Base-by-base conservation (phyloP, 2,888 invertebrate genomes). In the Dusona sp. region DNA sequence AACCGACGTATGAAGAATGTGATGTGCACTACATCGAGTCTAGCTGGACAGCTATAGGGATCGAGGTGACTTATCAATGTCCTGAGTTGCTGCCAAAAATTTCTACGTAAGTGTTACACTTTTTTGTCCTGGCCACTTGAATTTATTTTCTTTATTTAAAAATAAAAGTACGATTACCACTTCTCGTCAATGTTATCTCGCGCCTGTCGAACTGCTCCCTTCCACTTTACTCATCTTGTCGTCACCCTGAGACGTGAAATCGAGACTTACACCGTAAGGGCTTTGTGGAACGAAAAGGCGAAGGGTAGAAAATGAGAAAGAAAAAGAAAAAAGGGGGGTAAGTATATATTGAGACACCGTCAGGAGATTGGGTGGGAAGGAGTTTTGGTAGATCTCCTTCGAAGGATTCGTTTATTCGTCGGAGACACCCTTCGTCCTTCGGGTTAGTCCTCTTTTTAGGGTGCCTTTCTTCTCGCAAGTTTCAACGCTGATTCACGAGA, bases 171-270 rank as follows among this genome's bases (percentile, higher is more conserved):
- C 29, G 25, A 33, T 77, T 78, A 64, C 13, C 42, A 25, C 57
- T 65, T 36, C 54, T 25, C 67, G 74, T 85, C 85, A 81, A 83
- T 81, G 78, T 77, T 75, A 87, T 87, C 87, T 81, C 87, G 45
- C 65, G 70, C 57, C 70, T 77, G 84, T 85, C 85, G 67, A 87
- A 70, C 36, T 64, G 57, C 54, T 54, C 48, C 74, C 45, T 72
- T 72, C 22, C 45, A 38, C 22, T 48, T 57, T 67, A 64, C 51
- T 73, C 70, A 33, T 54, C 75, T 75, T 54, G 72, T 54, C 42
- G 64, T 61, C 68, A 70, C 57, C 36, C 57, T 22, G 77, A 38
- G 74, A 79, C 67, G 84, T 75, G 86, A 84, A 82, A 87, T 87
- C 81, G 84, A 87, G 81, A 83, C 68, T 42, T 51, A 73, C 4